Evolutionary conservation across 1,140 invertebrate genomes (phyloP).

Genomic region (Drosophila quadrilineata): DNA sequence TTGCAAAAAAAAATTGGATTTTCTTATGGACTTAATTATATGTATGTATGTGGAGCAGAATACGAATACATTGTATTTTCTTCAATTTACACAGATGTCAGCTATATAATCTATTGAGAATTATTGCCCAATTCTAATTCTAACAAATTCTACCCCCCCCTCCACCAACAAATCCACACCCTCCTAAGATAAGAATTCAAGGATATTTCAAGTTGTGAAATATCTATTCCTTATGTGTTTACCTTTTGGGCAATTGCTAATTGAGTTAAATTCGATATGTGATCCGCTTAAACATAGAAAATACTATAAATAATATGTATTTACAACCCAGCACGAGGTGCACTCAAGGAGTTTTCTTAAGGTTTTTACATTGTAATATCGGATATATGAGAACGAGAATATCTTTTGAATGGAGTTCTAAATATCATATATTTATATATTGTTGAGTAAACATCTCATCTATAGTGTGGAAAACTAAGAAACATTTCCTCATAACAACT

Average conservation of each 20-base stretch:
- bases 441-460: too few species aligned
- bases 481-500: too few species aligned
- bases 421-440: too few species aligned
- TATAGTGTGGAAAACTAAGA: too few species aligned
- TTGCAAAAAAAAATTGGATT: slow-evolving; percentile 31
- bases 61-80: slow-evolving; percentile 39
- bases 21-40: slow-evolving; percentile 32
- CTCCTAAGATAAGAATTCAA: too few species aligned
- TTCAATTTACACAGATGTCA: slow-evolving; percentile 32
- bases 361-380: too few species aligned
- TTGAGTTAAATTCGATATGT: slow-evolving; percentile 81
- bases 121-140: slow-evolving; percentile 18
- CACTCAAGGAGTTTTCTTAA: slow-evolving; percentile 1
- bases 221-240: too few species aligned
- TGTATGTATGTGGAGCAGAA: slow-evolving; percentile 30
- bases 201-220: too few species aligned
- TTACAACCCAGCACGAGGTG: slow-evolving; percentile 20
- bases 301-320: slow-evolving; percentile 25
- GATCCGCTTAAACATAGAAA: slow-evolving; percentile 60
- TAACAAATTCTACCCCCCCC: not conserved
- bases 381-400: slow-evolving; percentile 19
- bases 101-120: slow-evolving; percentile 24
- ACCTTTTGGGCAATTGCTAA: slow-evolving; percentile 57
- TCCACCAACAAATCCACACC: not conserved
- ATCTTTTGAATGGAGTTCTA: slow-evolving; percentile 14